Evolutionary conservation across 2,797 vertebrate species (phyloP).

Genomic region (Typhlichthys subterraneus): DNA sequence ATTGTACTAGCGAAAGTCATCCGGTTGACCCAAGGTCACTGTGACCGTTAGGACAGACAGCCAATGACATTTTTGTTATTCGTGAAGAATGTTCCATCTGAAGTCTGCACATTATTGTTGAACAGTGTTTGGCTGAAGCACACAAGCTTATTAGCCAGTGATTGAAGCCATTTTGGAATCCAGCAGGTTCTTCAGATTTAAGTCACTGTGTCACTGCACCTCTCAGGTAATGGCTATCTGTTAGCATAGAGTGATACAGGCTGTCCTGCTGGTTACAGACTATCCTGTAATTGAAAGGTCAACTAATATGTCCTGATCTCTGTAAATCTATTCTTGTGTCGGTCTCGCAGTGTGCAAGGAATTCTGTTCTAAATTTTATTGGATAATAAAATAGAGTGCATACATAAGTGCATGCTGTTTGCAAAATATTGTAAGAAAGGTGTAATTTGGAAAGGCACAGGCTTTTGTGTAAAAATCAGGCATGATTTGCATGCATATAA

Average conservation of each 20-base stretch:
- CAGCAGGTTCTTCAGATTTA: background rate
- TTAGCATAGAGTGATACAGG: background rate
- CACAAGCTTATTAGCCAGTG: constrained; percentile 7
- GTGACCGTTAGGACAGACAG: constrained; percentile 23
- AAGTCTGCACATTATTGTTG: constrained; percentile 1
- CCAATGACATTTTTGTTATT: constrained; percentile 33
- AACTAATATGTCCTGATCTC: background rate
- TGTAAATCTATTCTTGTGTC: too few relatives aligned
- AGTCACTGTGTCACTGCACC: background rate
- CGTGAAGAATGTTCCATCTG: constrained; percentile 15
- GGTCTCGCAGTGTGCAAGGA: too few relatives aligned
- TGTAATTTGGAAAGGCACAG: too few relatives aligned
- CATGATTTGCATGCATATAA: too few relatives aligned
- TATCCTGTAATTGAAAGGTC: background rate
- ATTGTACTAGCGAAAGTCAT: constrained; percentile 22
- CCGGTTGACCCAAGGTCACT: constrained; percentile 20
- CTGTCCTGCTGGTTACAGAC: background rate
- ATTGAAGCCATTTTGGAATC: constrained; percentile 12
- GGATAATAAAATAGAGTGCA: too few relatives aligned
- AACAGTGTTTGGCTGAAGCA: constrained; percentile 6
- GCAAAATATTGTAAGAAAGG: too few relatives aligned
- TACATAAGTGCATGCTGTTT: too few relatives aligned
- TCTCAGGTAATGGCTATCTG: background rate
- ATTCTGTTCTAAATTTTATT: too few relatives aligned
- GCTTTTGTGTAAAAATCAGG: too few relatives aligned